phyloP scores from a whole-genome alignment of 2,113 vertebrate genomes.

The Hypanus sabinus region DNA sequence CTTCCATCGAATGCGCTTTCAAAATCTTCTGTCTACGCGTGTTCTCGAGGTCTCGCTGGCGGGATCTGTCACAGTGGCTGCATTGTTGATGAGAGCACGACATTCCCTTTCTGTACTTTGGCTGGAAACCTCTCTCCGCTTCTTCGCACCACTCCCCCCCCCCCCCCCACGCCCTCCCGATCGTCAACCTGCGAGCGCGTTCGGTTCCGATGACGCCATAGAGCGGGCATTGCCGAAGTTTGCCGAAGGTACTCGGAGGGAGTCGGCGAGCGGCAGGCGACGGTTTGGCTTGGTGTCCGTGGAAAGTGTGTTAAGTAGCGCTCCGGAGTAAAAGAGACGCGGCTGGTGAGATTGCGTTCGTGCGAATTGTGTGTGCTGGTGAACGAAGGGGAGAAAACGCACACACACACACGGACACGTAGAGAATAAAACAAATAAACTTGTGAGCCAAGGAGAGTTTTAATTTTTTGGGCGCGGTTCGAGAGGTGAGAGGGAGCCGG shows the following conservation, averaged over 20 bases:
- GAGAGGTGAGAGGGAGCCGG: neutral
- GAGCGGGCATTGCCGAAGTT: neutral
- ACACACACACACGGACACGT: too few species aligned
- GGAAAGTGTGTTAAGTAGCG: constrained; percentile 36
- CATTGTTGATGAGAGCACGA: neutral
- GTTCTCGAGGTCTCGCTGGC: neutral
- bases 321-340: constrained; percentile 11
- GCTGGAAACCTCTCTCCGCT: neutral
- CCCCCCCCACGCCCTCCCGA: neutral
- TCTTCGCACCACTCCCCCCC: neutral
- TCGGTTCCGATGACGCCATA: constrained; percentile 20
- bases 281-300: constrained; percentile 22
- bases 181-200: neutral
- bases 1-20: neutral
- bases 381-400: neutral
- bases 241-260: constrained; percentile 13
- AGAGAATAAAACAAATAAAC: neutral
- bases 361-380: neutral
- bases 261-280: neutral
- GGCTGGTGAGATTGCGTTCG: constrained; percentile 16
- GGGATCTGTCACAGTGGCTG: neutral
- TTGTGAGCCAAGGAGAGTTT: constrained; percentile 11
- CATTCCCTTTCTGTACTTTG: neutral
- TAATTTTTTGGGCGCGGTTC: neutral
- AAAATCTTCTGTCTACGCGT: neutral